Evolutionary conservation across 2,888 invertebrate genomes (phyloP), one percentile per base, ranked within the genome.

Genomic region (Leucophenga maculata): DNA sequence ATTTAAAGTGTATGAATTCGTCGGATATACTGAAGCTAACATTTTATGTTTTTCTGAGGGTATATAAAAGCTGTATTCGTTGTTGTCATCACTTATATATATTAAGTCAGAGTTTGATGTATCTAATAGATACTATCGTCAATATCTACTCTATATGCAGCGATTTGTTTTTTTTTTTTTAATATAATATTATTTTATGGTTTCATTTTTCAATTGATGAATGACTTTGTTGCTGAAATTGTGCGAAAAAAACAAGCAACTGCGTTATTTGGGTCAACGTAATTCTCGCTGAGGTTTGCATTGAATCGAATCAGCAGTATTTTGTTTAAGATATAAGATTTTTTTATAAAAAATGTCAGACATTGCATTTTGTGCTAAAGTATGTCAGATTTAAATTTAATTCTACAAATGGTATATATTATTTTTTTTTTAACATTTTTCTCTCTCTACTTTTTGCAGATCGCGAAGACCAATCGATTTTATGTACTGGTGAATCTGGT

Each of bases 401-500:
- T 26, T 64, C 3, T 26, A 8, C 44, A 26, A 50, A 67, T 54
- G n/a, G n/a, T 20, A 48, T 71, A 31, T 22, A 18, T 18, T 22
- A 32, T 54, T 65, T 31, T 0, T 32, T 26, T 65, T 32, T 13
- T 66, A 18, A n/a, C 6, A 8, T 32, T 64, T 70, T 75, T 26
- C 52, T 52, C 68, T 74, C 70, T 76, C 77, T 77, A 74, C 75
- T 74, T 76, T 84, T 93, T 74, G 3, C 90, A 99, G 99, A 99
- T 91, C 94, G 99, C 71, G 99, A 99, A 91, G 99, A 99, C 90
- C 99, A 99, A 91, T 98, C 98, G 65, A 99, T 99, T 88, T 91
- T 99, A 78, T 99, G 99, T 91, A 99, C 99, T 85, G 99, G 99
- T 83, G 99, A 99, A 90, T 99, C 99, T n/a, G 99, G 99, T 81